A percentile compares a stretch with the other conserved stretches of the same genome.
Evolutionary conservation across 2,113 vertebrate genomes (phyloP).

Genomic region (Lanius collurio): DNA sequence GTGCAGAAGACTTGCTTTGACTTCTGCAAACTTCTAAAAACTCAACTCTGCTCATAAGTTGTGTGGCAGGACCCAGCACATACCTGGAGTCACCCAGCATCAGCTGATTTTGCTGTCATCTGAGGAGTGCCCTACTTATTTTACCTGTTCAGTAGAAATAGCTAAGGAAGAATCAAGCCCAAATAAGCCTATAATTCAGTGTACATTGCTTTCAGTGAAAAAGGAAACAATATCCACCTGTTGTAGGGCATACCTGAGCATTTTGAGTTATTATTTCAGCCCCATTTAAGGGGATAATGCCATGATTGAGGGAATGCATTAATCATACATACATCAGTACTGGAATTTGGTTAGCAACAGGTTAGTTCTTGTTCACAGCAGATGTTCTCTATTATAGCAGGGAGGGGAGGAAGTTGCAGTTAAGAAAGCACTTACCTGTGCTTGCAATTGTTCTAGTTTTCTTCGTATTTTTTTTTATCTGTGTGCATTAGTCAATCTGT

Average conservation of each 20-base stretch:
- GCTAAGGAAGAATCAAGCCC: neutral
- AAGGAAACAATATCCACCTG: neutral
- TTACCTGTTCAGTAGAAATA: neutral
- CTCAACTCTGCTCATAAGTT: accelerated
- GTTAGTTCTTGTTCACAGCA: slow-evolving; percentile 9
- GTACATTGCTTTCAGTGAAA: neutral
- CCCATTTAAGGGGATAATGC: neutral
- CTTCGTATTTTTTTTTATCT: neutral
- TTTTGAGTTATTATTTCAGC: neutral
- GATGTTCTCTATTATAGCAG: neutral
- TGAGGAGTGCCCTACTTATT: neutral
- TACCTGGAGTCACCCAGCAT: neutral
- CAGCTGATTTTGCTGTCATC: neutral
- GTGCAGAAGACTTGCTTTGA: neutral
- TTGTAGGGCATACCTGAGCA: neutral
- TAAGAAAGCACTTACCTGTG: neutral
- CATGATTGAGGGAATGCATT: neutral
- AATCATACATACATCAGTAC: neutral
- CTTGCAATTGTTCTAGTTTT: neutral
- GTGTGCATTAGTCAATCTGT: neutral
- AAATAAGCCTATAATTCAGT: neutral
- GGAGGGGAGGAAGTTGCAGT: neutral
- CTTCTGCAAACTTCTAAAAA: neutral
- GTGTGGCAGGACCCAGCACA: neutral
- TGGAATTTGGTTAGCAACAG: neutral